Evolutionary conservation across 2,797 vertebrate species (phyloP).

Genomic region (Urocyon cinereoargenteus): DNA sequence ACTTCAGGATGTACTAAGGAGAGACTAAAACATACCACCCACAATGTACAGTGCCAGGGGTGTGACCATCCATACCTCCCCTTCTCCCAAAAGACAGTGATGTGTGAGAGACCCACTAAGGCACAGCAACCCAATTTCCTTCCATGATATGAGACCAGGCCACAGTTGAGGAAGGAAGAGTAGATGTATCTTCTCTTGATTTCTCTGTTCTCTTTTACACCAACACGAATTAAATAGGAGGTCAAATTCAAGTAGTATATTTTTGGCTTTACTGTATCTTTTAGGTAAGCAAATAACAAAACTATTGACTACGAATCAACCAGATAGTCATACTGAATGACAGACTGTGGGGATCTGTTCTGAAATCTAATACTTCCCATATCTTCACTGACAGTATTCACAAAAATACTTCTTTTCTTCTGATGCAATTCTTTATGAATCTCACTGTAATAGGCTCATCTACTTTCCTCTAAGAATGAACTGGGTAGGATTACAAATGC

Average conservation of each 20-base stretch:
- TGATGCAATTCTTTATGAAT: background rate
- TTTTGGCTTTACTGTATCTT: background rate
- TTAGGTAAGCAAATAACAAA: constrained; percentile 43
- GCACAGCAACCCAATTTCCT: background rate
- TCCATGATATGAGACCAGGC: background rate
- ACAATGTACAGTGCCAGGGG: background rate
- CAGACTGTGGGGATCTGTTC: background rate
- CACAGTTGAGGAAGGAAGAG: background rate
- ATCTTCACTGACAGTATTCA: background rate
- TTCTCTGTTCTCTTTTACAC: constrained; percentile 13
- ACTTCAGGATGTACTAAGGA: background rate
- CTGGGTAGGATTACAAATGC: constrained; percentile 41
- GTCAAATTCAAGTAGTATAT: constrained; percentile 27
- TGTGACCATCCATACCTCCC: background rate
- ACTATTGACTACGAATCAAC: background rate
- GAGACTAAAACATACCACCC: background rate
- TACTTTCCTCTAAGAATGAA: constrained; percentile 52
- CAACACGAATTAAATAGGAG: background rate
- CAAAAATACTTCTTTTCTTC: background rate
- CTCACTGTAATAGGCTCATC: constrained; percentile 2
- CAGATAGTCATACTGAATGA: background rate
- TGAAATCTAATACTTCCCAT: constrained; percentile 11
- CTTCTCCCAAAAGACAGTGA: background rate
- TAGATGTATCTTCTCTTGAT: background rate
- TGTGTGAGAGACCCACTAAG: background rate